These are phyloP conservation scores for Ecliptopera silaceata DNA, from an alignment of 2,888 invertebrate genomes.

Conservation along the genomic window DNA sequence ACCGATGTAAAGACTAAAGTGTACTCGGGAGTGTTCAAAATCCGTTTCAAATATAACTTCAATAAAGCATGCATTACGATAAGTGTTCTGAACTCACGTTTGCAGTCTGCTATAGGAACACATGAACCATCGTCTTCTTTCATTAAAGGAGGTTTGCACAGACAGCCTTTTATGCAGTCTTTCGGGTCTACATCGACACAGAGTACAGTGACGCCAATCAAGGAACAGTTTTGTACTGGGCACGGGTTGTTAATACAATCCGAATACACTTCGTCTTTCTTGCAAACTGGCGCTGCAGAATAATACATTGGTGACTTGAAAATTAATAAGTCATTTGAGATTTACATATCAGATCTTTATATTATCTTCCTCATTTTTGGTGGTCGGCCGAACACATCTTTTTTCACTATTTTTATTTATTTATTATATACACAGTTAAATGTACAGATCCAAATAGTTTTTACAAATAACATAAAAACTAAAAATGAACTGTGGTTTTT, in stretches of 20 bases:
- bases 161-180: slow-evolving; percentile 47
- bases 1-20: no score
- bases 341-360: no score
- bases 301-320: not conserved
- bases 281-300: slow-evolving; percentile 8
- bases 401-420: no score
- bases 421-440: no score
- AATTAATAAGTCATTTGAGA: no score
- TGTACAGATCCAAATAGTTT: no score
- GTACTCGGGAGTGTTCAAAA: no score
- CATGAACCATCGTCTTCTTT: slow-evolving; percentile 45
- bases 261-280: slow-evolving; percentile 44
- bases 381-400: no score
- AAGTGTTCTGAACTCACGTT: slow-evolving; percentile 35
- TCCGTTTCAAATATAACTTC: no score
- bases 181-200: slow-evolving; percentile 40
- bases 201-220: slow-evolving; percentile 40
- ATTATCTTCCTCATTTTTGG: no score
- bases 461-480: no score
- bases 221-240: slow-evolving; percentile 45
- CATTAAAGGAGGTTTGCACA: slow-evolving; percentile 47
- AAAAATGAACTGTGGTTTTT: no score
- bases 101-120: slow-evolving; percentile 44
- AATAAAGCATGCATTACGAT: not conserved
- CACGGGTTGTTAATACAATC: slow-evolving; percentile 51